phyloP scores from a whole-genome alignment of 2,888 invertebrate species.

The Colostygia pectinataria region DNA sequence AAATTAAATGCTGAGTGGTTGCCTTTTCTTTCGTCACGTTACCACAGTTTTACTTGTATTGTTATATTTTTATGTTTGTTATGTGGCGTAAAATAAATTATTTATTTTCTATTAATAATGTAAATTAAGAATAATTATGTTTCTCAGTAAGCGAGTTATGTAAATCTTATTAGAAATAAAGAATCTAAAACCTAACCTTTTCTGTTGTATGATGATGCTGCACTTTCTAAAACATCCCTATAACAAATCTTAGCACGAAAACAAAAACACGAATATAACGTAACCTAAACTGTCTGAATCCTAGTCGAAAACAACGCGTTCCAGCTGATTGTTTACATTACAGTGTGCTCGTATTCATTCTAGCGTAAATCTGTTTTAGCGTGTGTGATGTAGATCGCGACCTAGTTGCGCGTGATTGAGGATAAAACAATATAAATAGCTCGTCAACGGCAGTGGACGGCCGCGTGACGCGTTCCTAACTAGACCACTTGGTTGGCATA shows the following conservation, averaged over 20 bases:
- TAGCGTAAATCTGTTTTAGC: constrained; percentile 61
- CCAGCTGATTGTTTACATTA: constrained; percentile 53
- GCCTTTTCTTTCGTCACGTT: too few species aligned
- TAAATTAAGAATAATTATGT: too few species aligned
- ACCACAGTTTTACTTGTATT: too few species aligned
- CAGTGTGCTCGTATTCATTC: constrained; percentile 49
- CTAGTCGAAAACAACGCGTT: constrained; percentile 36
- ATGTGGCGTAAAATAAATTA: too few species aligned
- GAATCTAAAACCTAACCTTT: too few species aligned
- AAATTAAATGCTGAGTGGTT: too few species aligned
- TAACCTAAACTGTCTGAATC: constrained; percentile 30
- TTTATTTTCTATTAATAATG: too few species aligned
- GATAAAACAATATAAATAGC: constrained; percentile 83
- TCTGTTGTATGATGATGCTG: too few species aligned
- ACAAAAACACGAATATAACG: background rate
- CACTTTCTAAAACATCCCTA: too few species aligned
- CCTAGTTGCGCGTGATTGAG: constrained; percentile 80
- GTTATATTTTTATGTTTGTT: too few species aligned
- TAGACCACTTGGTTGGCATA: constrained; percentile 41
- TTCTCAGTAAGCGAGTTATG: too few species aligned
- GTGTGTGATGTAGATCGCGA: constrained; percentile 76
- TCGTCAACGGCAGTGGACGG: constrained; percentile 70
- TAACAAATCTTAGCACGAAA: background rate
- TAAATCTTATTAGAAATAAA: too few species aligned
- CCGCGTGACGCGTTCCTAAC: constrained; percentile 41